Evolutionary conservation across 2,888 invertebrate genomes (phyloP).

Genomic region (Brachylomia viminalis): DNA sequence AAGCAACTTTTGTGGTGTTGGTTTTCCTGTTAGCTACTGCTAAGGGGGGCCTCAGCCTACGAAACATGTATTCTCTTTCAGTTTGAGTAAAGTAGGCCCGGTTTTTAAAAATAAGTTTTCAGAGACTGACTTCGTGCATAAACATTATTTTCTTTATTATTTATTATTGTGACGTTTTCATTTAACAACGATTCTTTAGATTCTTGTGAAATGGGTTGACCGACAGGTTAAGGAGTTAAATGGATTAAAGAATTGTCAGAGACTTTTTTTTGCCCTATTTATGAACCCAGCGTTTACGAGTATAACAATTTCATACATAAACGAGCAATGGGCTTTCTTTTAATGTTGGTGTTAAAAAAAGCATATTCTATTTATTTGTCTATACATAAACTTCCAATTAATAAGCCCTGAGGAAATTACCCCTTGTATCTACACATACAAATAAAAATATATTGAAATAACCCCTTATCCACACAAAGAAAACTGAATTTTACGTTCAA

Average conservation of each 20-base stretch:
- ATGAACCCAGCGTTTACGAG: background rate
- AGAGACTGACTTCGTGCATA: background rate
- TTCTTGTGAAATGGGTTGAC: background rate
- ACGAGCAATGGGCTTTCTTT: background rate
- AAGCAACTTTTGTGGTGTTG: slow-evolving; percentile 25
- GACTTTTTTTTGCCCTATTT: background rate
- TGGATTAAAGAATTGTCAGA: background rate
- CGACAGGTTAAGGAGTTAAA: background rate
- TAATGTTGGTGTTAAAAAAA: background rate
- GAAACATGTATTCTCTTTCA: background rate
- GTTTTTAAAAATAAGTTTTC: background rate
- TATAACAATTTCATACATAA: background rate
- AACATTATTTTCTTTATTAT: background rate
- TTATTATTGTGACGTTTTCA: slow-evolving; percentile 2
- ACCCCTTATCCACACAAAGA: background rate
- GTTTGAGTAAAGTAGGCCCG: background rate
- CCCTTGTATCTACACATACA: background rate
- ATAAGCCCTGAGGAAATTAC: too few relatives aligned
- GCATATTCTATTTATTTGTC: background rate
- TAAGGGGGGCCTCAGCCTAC: background rate
- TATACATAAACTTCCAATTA: background rate
- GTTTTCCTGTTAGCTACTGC: background rate
- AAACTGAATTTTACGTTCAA: slow-evolving; percentile 25
- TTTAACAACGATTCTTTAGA: slow-evolving; percentile 1
- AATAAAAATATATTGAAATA: background rate